phyloP scores from a whole-genome alignment of 2,113 vertebrate species.

The Lanius ludovicianus region DNA sequence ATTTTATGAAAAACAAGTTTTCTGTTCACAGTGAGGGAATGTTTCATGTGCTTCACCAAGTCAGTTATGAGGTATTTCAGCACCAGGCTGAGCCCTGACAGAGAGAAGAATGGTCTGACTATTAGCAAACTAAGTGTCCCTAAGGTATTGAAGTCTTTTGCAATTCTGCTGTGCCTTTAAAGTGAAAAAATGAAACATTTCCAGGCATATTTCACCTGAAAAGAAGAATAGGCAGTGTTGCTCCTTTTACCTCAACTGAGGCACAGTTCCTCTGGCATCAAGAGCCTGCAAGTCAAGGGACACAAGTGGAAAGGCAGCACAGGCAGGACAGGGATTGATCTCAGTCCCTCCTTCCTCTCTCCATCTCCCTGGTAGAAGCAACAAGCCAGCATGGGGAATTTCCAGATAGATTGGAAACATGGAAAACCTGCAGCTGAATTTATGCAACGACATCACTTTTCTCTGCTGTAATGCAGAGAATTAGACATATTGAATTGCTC shows the following conservation, averaged over 20 bases:
- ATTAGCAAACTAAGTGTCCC: conserved; percentile 18
- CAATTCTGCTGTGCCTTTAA: neutral
- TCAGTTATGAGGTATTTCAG: neutral
- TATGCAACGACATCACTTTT: conserved; percentile 9
- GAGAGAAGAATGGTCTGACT: conserved; percentile 7
- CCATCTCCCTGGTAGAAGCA: neutral
- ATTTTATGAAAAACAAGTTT: conserved; percentile 12
- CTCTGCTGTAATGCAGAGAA: conserved; percentile 17
- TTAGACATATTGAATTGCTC: neutral
- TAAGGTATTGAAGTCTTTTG: neutral
- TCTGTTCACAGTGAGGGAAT: neutral
- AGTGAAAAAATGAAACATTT: conserved; percentile 44
- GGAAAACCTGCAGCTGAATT: conserved; percentile 20
- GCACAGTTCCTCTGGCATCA: neutral
- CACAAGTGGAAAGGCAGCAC: neutral
- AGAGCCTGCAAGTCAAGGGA: neutral
- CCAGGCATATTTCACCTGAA: conserved; percentile 1
- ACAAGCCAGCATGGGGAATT: neutral
- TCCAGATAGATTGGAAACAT: neutral
- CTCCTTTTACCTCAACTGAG: neutral
- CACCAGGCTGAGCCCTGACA: conserved; percentile 7
- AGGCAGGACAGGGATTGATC: neutral
- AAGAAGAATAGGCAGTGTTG: neutral
- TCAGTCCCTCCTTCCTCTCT: neutral
- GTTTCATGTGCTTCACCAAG: neutral